phyloP scores from a whole-genome alignment of 2,113 vertebrate species.

The Verasper variegatus region DNA sequence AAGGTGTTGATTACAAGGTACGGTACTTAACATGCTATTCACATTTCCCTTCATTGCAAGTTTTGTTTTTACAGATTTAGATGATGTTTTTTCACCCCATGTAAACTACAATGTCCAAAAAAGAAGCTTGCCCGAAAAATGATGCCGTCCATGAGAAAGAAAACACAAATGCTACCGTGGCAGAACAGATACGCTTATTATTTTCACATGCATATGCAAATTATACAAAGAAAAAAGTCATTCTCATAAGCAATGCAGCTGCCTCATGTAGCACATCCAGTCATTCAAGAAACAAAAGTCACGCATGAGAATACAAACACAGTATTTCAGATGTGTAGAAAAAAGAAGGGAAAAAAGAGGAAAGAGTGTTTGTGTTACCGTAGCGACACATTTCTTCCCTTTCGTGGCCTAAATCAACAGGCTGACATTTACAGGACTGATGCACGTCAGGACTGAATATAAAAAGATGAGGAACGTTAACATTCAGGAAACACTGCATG shows the following conservation, averaged over 20 bases:
- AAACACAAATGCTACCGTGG: constrained; percentile 8
- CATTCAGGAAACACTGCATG: constrained; percentile 3
- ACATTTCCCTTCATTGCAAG: constrained; percentile 43
- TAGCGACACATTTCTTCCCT: constrained; percentile 46
- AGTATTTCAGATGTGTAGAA: constrained; percentile 22
- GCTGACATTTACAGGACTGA: constrained; percentile 37
- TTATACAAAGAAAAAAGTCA: constrained; percentile 46
- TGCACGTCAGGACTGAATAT: neutral
- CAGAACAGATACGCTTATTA: constrained; percentile 23
- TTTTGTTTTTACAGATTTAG: constrained; percentile 22
- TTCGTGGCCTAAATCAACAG: constrained; percentile 40
- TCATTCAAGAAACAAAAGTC: constrained; percentile 13
- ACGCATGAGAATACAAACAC: constrained; percentile 36
- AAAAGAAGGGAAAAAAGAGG: neutral
- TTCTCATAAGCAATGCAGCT: constrained; percentile 40
- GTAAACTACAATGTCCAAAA: constrained; percentile 50
- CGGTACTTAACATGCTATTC: constrained; percentile 47
- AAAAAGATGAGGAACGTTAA: constrained; percentile 22
- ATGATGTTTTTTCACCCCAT: constrained; percentile 11
- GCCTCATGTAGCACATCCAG: constrained; percentile 43
- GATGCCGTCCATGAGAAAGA: constrained; percentile 10
- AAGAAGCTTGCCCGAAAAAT: constrained; percentile 6
- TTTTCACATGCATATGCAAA: constrained; percentile 51
- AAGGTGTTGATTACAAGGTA: constrained; percentile 52
- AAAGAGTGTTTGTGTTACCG: neutral